Evolutionary conservation across 2,888 invertebrate genomes (phyloP).

Genomic region (Archaeoteleia sp.): DNA sequence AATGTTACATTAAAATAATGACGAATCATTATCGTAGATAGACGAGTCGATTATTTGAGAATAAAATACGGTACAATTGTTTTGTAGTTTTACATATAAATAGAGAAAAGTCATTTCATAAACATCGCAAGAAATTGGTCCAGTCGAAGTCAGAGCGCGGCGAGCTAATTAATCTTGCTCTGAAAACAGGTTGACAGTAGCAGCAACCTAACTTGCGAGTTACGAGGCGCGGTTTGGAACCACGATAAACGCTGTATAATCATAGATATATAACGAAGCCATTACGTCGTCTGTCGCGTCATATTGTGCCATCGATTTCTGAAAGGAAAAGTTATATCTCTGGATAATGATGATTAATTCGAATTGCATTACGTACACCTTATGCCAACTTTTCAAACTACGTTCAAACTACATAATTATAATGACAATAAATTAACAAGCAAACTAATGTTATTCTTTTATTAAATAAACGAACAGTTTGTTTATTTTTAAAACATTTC

Average conservation of each 20-base stretch:
- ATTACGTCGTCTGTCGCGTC: conserved; percentile 30
- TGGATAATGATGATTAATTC: conserved; percentile 36
- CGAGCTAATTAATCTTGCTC: conserved; percentile 62
- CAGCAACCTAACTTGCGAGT: conserved; percentile 59
- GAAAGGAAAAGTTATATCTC: conserved; percentile 30
- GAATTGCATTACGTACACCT: conserved; percentile 17
- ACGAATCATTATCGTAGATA: too few relatives aligned
- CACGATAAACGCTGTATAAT: conserved; percentile 61
- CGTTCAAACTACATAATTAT: too few relatives aligned
- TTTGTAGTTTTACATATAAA: conserved; percentile 22
- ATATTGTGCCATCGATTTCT: conserved; percentile 30
- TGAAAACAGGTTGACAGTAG: conserved; percentile 60
- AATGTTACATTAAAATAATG: too few relatives aligned
- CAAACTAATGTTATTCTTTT: too few relatives aligned
- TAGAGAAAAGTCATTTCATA: conserved; percentile 34
- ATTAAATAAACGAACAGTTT: too few relatives aligned
- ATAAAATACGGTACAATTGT: not conserved
- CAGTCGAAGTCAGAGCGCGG: conserved; percentile 25
- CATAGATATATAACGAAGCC: conserved; percentile 47
- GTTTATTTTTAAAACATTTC: too few relatives aligned
- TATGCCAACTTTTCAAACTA: too few relatives aligned
- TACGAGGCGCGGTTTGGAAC: conserved; percentile 49
- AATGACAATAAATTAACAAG: too few relatives aligned
- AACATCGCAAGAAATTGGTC: conserved; percentile 30
- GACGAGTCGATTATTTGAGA: too few relatives aligned